Evolutionary conservation across 2,888 invertebrate genomes (phyloP), one percentile per base, ranked within the genome.

Genomic region (Corythucha ciliata): DNA sequence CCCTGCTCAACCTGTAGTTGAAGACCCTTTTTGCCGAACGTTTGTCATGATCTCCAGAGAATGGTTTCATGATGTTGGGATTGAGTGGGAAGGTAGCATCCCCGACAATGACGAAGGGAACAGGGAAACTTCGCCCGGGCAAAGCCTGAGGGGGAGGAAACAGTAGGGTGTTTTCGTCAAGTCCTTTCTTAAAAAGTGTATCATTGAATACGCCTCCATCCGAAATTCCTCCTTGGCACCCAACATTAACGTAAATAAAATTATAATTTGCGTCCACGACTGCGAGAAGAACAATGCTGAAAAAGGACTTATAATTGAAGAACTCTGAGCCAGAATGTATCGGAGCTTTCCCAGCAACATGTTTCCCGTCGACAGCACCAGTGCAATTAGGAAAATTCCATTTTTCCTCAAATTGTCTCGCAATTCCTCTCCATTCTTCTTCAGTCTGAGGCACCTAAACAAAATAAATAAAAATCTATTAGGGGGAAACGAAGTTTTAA

Each of bases 321-420:
- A 58, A 58, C 5, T 36, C 1, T 32, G 57, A 57, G 29, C 57
- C 61, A 18, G 52, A 37, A 10, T 58, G 47, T 25, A 48, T 32
- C 33, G 61, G 60, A 52, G 55, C 56, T 56, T 58, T 33, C 4
- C 58, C 49, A 1, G 33, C 48, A 16, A 52, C 29, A 40, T 58
- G 57, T 26, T 60, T 61, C 16, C 61, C 58, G 39, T 60, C 58
- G 16, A 60, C 50, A 25, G 56, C 49, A 2, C 58, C 60, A 7
- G 58, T 7, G 42, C 54, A 60, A 29, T 60, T 57, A n/a, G 58
- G 57, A 42, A 61, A 58, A 53, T 62, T 61, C 59, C 59, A 61
- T 27, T 42, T 7, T 4, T 41, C 36, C 12, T 24, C 22, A 29
- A 48, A 48, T 14, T 14, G 21, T 26, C 21, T 14, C 12, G 48